A percentile compares a stretch with the other conserved stretches of the same genome.
phyloP scores from a whole-genome alignment of 2,888 invertebrate genomes.

The Pseudococcus longispinus region DNA sequence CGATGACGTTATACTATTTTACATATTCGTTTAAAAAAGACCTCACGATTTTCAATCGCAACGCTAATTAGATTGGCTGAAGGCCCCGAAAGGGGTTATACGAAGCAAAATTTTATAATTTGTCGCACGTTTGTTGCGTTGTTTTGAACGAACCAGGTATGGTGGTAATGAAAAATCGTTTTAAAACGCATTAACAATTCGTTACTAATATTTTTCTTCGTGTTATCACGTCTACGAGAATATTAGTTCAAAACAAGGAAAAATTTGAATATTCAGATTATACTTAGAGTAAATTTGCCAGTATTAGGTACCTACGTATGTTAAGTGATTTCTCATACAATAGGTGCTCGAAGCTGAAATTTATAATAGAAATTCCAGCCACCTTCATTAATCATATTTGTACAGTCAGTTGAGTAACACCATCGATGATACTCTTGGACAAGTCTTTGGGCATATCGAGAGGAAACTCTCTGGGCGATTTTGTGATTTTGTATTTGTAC shows the following conservation, averaged over 20 bases:
- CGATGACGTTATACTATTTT: constrained; percentile 16
- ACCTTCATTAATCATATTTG: constrained; percentile 12
- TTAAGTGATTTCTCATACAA: background rate
- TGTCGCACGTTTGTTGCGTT: constrained; percentile 17
- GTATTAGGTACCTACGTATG: background rate
- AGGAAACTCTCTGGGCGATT: background rate
- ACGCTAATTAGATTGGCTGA: constrained; percentile 12
- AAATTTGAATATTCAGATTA: background rate
- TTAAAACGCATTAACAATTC: constrained; percentile 1
- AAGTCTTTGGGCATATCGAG: background rate
- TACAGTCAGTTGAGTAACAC: background rate
- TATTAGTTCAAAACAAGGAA: background rate
- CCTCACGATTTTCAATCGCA: constrained; percentile 29
- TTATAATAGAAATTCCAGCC: background rate
- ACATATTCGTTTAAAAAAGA: constrained; percentile 36
- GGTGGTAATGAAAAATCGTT: constrained; percentile 17
- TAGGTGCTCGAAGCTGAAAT: background rate
- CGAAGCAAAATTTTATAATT: background rate
- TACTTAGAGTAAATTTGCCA: too few species aligned
- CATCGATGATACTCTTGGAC: background rate
- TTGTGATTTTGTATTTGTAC: background rate
- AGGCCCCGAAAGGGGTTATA: background rate
- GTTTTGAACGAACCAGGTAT: background rate
- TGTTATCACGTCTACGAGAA: background rate
- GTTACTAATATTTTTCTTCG: background rate